A percentile compares a stretch with the other conserved stretches of the same genome.
Conservation (phyloP, 2,888 invertebrate species). For the Sinhomidia bicolor region DNA sequence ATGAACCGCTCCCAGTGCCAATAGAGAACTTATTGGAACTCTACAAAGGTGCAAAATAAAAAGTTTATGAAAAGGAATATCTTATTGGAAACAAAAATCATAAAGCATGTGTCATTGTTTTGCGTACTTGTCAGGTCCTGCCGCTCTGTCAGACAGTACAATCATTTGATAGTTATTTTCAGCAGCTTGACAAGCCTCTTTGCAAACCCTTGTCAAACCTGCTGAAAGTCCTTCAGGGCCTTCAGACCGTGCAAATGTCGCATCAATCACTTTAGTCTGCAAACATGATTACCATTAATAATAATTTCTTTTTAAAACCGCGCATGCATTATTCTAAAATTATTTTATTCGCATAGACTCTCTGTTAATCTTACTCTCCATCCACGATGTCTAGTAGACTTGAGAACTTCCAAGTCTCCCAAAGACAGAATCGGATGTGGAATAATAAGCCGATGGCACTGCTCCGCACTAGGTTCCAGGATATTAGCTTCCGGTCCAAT, state of each 20-base stretch:
- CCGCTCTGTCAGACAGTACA: constrained; percentile 89
- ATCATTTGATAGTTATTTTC: constrained; percentile 90
- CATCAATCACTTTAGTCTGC: constrained; percentile 92
- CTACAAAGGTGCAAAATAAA: too few species aligned
- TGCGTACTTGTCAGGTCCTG: constrained; percentile 83
- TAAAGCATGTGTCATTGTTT: not conserved
- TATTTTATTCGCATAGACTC: too few species aligned
- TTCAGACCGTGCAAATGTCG: constrained; percentile 90
- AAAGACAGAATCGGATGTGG: constrained; percentile 97
- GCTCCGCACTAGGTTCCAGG: constrained; percentile 92
- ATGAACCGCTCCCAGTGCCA: constrained; percentile 96
- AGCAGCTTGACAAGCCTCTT: constrained; percentile 91
- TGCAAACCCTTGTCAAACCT: constrained; percentile 90
- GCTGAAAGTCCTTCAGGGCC: constrained; percentile 89
- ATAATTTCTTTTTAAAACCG: too few species aligned
- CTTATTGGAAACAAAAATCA: not conserved
- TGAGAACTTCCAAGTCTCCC: constrained; percentile 93
- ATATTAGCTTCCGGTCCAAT: constrained; percentile 98
- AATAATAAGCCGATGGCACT: constrained; percentile 95
- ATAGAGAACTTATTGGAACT: constrained; percentile 90
- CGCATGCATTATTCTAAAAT: too few species aligned
- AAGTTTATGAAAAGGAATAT: constrained; percentile 42
- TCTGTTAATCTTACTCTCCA: constrained; percentile 88
- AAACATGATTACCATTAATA: too few species aligned
- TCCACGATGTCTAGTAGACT: constrained; percentile 90